Evolutionary conservation across 2,113 vertebrate species (phyloP), one percentile per base, ranked within the genome.

Genomic region (Pavo muticus): DNA sequence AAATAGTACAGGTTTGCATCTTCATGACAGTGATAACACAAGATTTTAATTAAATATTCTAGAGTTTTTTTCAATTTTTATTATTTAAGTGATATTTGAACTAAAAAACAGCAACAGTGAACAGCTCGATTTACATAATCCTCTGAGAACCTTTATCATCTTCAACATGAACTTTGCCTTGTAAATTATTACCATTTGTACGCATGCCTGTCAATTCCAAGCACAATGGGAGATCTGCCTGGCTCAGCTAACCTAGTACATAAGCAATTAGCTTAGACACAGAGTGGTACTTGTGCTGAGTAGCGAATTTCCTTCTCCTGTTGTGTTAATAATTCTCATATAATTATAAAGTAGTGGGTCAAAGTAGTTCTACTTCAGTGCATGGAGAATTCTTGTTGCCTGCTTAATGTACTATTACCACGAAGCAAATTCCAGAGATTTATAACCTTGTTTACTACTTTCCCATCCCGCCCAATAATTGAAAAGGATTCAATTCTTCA

Each of bases 401-500:
- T 96, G 68, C 72, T 97, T 96, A 93, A 95, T 87, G 83, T 39
- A 37, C 75, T 93, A 80, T 96, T 95, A 96, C 45, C 39, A 69
- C 44, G 73, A 78, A 95, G 73, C 5, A 20, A 91, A 96, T 95
- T 89, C 57, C 14, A 44, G 77, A 96, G 93, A 97, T 97, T 96
- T 97, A 96, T 87, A 95, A 40, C 52, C 45, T 88, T 97, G 92
- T 97, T 97, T 95, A 94, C 83, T 92, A 79, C 71, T 83, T 95
- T 95, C 45, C 47, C 24, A 91, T 97, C 87, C 94, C 78, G 95
- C 40, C 48, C 27, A 97, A 80, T 94, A 97, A 98, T 93, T 96
- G 91, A 95, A 96, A 97, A 97, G 39, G 39, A 91, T 93, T 95
- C 59, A 94, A 72, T 91, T 95, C 74, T 92, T 97, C 82, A 87